A percentile compares a stretch with the other conserved stretches of the same genome.
These are phyloP conservation scores for Gobionotothen gibberifrons DNA, from an alignment of 2,797 vertebrate genomes.

Conservation along the genomic window DNA sequence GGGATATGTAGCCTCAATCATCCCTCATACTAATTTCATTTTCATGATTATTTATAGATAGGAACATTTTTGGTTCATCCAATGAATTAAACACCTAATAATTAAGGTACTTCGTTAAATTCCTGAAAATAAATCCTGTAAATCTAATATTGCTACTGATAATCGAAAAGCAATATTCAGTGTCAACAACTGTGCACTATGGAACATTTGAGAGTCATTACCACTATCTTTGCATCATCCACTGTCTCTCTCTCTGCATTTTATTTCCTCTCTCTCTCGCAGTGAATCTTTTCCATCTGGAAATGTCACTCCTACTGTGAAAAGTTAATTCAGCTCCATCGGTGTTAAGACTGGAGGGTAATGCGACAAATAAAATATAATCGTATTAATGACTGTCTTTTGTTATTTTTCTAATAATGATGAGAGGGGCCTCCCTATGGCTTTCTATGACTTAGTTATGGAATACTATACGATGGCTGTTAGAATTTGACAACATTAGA, in stretches of 20 bases:
- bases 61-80: neutral
- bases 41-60: neutral
- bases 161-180: neutral
- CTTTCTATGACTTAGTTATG: no score
- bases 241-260: conserved; percentile 40
- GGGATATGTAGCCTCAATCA: neutral
- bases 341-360: conserved; percentile 3
- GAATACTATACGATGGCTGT: no score
- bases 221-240: conserved; percentile 16
- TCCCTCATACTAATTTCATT: neutral
- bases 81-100: neutral
- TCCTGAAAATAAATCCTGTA: no score
- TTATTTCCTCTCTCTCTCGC: conserved; percentile 57
- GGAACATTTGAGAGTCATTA: conserved; percentile 14
- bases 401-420: conserved; percentile 12
- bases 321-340: conserved; percentile 21
- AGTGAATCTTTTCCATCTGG: conserved; percentile 15
- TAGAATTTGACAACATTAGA: no score
- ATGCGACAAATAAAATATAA: conserved; percentile 24
- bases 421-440: no score
- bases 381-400: neutral
- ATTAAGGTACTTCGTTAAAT: no score
- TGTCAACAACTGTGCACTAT: conserved; percentile 14
- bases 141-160: neutral
- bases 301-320: conserved; percentile 52